phyloP scores from a whole-genome alignment of 2,888 invertebrate species.

The Erebia palarica region DNA sequence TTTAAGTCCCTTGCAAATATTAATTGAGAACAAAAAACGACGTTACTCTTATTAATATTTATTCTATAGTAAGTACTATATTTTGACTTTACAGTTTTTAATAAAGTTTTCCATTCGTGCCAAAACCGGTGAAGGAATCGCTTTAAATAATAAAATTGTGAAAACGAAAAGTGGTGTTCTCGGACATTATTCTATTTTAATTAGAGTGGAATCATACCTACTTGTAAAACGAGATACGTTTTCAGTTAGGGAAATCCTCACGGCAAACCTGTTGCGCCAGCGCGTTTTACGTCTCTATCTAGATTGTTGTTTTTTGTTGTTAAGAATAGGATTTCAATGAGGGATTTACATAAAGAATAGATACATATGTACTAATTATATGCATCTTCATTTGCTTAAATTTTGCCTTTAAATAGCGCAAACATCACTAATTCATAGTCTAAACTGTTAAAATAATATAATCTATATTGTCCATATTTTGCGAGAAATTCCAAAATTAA shows the following conservation, averaged over 20 bases:
- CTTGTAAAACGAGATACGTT: not conserved
- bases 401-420: too few relatives aligned
- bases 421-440: too few relatives aligned
- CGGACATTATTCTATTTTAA: not conserved
- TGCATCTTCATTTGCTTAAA: too few relatives aligned
- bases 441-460: too few relatives aligned
- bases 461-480: too few relatives aligned
- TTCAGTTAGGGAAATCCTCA: not conserved
- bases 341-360: too few relatives aligned
- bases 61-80: conserved; percentile 12
- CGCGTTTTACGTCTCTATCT: too few relatives aligned
- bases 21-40: conserved; percentile 12
- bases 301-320: too few relatives aligned
- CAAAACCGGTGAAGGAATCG: conserved; percentile 17
- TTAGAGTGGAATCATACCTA: not conserved
- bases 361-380: too few relatives aligned
- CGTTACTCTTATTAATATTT: conserved; percentile 16
- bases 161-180: conserved; percentile 5
- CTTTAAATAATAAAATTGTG: conserved; percentile 18
- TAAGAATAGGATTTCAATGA: too few relatives aligned
- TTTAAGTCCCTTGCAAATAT: conserved; percentile 13
- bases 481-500: too few relatives aligned
- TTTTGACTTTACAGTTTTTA: conserved; percentile 10
- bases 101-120: conserved; percentile 15
- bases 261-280: too few relatives aligned